Percentiles rank a stretch among this genome's conserved stretches.
Evolutionary conservation across 2,113 vertebrate species (phyloP).

Genomic region (Cervus canadensis): DNA sequence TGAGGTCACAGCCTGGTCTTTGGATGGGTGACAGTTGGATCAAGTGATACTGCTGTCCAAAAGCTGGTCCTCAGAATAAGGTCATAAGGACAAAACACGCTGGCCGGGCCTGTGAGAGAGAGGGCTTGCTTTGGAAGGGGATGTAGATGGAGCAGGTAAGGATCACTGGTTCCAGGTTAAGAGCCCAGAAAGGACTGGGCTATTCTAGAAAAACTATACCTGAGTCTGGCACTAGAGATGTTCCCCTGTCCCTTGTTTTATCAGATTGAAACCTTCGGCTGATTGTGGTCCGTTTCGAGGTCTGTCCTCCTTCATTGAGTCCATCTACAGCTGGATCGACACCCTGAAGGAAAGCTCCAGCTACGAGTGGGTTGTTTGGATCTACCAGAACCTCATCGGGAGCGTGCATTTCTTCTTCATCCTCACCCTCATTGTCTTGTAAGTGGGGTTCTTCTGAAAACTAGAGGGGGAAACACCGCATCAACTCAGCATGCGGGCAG

Average conservation of each 20-base stretch:
- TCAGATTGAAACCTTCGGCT: slow-evolving; percentile 88
- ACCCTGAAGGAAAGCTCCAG: slow-evolving; percentile 45
- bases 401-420: slow-evolving; percentile 92
- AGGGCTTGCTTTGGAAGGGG: not conserved
- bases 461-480: fast-evolving
- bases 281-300: slow-evolving; percentile 91
- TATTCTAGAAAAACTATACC: not conserved
- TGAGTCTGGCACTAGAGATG: not conserved
- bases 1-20: not conserved
- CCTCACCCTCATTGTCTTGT: slow-evolving; percentile 86
- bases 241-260: not conserved
- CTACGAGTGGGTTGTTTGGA: slow-evolving; percentile 87
- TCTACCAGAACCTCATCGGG: slow-evolving; percentile 88
- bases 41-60: not conserved
- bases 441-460: slow-evolving; percentile 70
- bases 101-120: not conserved
- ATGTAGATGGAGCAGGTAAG: not conserved
- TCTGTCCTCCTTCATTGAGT: slow-evolving; percentile 82
- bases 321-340: slow-evolving; percentile 85
- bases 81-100: not conserved
- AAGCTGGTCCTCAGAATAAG: not conserved
- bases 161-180: not conserved
- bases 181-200: not conserved
- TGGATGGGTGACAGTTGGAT: not conserved
- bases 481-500: fast-evolving